Base-by-base conservation (phyloP, 2,888 invertebrate species). In the Epistrophe eligans region DNA sequence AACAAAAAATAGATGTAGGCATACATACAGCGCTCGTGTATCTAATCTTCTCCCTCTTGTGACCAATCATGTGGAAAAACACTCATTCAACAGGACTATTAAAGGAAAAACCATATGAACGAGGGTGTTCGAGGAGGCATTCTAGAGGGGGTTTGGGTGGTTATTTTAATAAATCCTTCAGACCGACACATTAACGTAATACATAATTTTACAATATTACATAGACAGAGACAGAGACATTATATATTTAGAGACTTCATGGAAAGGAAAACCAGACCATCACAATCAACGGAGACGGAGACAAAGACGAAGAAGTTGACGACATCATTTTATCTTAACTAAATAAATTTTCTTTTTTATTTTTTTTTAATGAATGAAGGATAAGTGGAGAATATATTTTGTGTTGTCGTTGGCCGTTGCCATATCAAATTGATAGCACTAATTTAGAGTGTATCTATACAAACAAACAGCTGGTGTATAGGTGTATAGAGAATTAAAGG, bases 51-150 rank as follows among this genome's bases (percentile, higher is more conserved):
- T 66, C 72, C 79, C 72, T 77, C 64, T 79, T 67, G 40, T 19
- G 55, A 52, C 19, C 83, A 79, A 60, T 83, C 85, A 87, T 79
- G 83, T 79, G 85, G 58, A 70, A 79, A n/a, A 62, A 55, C 55
- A 85, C 70, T 70, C 81, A 84, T 77, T 84, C 81, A 84, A 72
- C 79, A 66, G 74, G 76, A 66, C 71, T 58, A 52, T 67, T 50
- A 67, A 24, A 24, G 35, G 19, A 35, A 19, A 50, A 50, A 50
- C 50, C 67, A 50, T 67, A 19, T 67, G 35, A 50, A 28, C 24
- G 28, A 17, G 13, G 13, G 35, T 17, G 13, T 17, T 35, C 7
- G 3, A 19, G 17, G 7, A 13, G 19, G 24, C 19, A 9, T 60
- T 43, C 38, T 60, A 38, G 38, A 38, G n/a, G 4, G 5, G 17